Conservation (phyloP, 2,888 invertebrate genomes). For the Callinectes sapidus region DNA sequence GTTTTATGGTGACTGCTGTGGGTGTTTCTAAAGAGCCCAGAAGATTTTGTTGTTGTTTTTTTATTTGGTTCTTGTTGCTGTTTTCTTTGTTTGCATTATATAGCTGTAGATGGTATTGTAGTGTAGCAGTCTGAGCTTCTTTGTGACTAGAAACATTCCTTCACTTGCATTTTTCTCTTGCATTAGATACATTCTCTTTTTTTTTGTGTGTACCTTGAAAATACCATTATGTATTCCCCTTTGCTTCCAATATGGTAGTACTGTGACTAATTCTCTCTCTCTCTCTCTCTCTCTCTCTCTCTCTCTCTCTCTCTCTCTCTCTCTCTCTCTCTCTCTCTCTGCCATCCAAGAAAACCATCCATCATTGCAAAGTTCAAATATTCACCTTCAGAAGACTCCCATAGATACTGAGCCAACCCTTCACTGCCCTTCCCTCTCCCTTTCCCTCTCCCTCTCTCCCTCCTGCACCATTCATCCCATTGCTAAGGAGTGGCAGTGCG, state of each 20-base stretch:
- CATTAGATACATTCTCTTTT: no score
- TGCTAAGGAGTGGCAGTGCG: no score
- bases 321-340: constrained; percentile 3
- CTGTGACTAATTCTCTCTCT: background rate
- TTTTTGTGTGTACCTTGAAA: no score
- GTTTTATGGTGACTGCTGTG: no score
- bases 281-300: constrained; percentile 12
- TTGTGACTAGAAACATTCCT: no score
- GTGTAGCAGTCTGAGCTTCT: no score
- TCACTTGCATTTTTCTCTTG: background rate
- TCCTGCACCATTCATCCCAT: background rate
- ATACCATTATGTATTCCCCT: background rate
- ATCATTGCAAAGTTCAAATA: constrained; percentile 20
- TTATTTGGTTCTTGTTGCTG: no score
- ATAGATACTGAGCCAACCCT: background rate
- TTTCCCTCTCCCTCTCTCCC: background rate
- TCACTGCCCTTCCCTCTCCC: background rate
- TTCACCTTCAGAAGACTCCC: background rate
- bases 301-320: constrained; percentile 32
- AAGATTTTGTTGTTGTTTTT: no score
- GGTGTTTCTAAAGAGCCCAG: no score
- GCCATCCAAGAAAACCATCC: constrained; percentile 6
- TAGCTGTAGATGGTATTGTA: no score
- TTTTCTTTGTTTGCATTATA: no score
- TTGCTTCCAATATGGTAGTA: background rate